These are phyloP conservation scores for Scaptomyza pallida DNA, from an alignment of 1,140 invertebrate genomes.

Conservation along the genomic window DNA sequence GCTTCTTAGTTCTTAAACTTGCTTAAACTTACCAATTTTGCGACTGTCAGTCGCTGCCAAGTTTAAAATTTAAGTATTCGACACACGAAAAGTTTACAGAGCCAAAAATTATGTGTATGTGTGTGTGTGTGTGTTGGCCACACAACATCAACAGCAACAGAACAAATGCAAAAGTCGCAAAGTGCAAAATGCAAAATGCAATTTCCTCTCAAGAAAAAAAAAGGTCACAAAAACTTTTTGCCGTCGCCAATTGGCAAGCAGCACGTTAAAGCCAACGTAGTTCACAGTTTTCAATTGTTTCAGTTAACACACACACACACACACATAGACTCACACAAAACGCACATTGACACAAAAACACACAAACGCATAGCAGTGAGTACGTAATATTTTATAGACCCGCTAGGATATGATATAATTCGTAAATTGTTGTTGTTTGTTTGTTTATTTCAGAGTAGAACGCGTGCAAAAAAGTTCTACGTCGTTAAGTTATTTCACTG, in stretches of 20 bases:
- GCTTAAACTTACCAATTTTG: constrained; percentile 11
- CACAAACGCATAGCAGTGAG: background rate
- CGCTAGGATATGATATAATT: constrained; percentile 26
- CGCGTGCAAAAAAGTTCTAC: constrained; percentile 30
- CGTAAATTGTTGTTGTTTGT: background rate
- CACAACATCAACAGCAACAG: constrained; percentile 1
- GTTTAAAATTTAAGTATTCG: background rate
- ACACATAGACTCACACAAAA: constrained; percentile 14
- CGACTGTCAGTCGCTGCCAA: background rate
- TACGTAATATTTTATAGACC: constrained; percentile 22
- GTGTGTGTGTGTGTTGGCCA: no score
- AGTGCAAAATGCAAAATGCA: constrained; percentile 34
- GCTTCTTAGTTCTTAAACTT: background rate
- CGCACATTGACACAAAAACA: constrained; percentile 16
- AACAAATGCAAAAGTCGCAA: constrained; percentile 15
- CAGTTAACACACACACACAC: constrained; percentile 19
- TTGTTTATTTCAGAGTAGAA: background rate
- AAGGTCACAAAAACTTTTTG: constrained; percentile 56
- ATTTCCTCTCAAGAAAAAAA: constrained; percentile 37
- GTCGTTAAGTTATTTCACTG: constrained; percentile 8
- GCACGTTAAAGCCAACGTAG: constrained; percentile 28
- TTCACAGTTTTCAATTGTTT: constrained; percentile 22
- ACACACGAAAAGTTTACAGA: constrained; percentile 1
- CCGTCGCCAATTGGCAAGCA: constrained; percentile 44
- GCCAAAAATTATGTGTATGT: background rate